Percentiles rank a stretch among this genome's conserved stretches.
Evolutionary conservation across 2,888 invertebrate genomes (phyloP).

Genomic region (Leptopilina myrica): DNA sequence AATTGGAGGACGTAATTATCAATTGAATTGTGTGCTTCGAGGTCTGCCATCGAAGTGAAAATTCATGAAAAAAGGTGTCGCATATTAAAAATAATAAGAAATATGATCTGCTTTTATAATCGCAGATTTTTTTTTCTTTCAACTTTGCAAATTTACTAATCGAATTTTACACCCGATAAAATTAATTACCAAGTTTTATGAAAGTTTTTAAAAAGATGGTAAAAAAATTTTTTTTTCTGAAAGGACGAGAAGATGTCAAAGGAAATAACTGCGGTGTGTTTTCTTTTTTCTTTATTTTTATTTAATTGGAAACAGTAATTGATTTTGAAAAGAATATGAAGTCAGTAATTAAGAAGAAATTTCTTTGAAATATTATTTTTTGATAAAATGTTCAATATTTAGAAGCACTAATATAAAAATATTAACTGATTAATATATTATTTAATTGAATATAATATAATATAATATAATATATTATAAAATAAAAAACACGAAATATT

Average conservation of each 20-base stretch:
- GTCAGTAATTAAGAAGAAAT: no score
- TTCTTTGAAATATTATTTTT: no score
- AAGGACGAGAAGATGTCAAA: neutral
- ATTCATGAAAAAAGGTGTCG: neutral
- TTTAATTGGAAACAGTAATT: no score
- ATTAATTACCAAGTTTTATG: neutral
- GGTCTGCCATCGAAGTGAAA: slow-evolving; percentile 4
- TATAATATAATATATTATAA: no score
- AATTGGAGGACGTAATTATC: slow-evolving; percentile 66
- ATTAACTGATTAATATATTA: no score
- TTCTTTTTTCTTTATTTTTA: no score
- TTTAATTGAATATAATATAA: no score
- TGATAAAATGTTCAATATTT: no score
- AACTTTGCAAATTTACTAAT: slow-evolving; percentile 1
- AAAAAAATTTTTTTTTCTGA: neutral
- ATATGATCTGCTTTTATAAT: neutral
- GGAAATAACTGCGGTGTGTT: neutral
- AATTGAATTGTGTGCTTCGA: slow-evolving; percentile 17
- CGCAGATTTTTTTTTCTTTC: neutral
- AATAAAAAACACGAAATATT: no score
- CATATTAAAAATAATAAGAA: slow-evolving; percentile 21
- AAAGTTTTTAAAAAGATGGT: neutral
- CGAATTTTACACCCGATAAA: neutral
- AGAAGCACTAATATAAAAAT: no score
- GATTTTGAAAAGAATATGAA: no score